Evolutionary conservation across 37 sponge, comb jelly and placozoan species (phyloP), one percentile per base, ranked within the genome.

Genomic region (Halisarca cf. caerulea): DNA sequence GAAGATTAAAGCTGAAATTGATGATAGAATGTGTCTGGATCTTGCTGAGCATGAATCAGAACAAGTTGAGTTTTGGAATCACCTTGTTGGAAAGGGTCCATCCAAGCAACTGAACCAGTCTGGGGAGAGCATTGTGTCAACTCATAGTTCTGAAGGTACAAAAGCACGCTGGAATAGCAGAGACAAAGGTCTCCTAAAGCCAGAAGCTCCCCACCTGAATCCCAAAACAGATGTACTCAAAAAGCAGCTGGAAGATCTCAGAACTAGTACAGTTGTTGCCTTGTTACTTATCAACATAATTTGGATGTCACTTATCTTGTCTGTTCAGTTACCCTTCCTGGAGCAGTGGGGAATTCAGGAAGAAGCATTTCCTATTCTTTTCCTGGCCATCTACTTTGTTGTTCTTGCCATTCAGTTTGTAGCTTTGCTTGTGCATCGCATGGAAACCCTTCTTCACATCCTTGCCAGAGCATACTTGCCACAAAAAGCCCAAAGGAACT

Each of bases 231-330:
- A 92, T 23, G 45, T 74, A 25, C 37, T 88, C 20, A 72, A 82
- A 66, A 59, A 77, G 61, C 72, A 82, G 20, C 78, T 93, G 59
- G 75, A 66, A 43, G 33, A 62, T 39, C 87, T 89, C 0, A 86
- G 93, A 0, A 93, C 86, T 82, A 17, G 61, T 17, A 39, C 58
- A 25, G 45, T 93, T 6, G 66, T 74, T 3, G 60, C 84, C 0
- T 2, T 93, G 28, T 68, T 93, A 35, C 87, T 93, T 20, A 75
- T 89, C 47, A 93, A 93, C 87, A 30, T 93, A 58, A 87, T 89
- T 73, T 93, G 93, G 93, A 83, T 93, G 34, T 62, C 81, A 11
- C 79, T 89, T 3, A 34, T 93, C 25, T 51, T 32, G 58, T 70
- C 86, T 2, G 39, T 93, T 3, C 60, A 32, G 39, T 55, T 93